Conservation (phyloP, 2,797 vertebrate genomes). For the Anniella stebbinsi region DNA sequence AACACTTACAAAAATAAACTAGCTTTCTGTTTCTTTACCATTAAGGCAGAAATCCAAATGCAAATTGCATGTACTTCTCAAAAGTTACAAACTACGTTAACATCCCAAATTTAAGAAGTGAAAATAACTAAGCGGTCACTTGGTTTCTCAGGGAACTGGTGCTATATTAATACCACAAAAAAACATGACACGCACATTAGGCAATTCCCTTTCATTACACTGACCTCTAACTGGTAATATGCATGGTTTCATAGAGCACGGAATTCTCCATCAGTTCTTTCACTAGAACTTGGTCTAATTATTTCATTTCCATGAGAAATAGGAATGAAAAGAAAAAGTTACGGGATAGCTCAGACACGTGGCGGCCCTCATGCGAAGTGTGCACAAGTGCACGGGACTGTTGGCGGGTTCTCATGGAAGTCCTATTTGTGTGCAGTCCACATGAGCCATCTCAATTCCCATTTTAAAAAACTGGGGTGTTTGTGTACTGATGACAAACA, state of each 20-base stretch:
- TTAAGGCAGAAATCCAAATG: background rate
- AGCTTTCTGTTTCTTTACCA: accelerated
- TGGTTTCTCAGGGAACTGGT: background rate
- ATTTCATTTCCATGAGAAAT: background rate
- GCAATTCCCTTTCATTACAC: background rate
- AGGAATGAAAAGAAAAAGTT: background rate
- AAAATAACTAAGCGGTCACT: accelerated
- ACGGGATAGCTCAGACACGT: background rate
- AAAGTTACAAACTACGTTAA: background rate
- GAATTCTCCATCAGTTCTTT: background rate
- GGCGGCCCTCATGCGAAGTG: no score
- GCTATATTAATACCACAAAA: background rate
- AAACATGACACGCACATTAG: background rate
- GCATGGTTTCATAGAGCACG: background rate
- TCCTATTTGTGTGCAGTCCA: background rate
- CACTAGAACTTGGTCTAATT: background rate
- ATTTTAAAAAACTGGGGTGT: background rate
- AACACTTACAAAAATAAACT: slow-evolving; percentile 28
- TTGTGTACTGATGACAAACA: background rate
- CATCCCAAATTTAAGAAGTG: accelerated
- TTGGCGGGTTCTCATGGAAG: no score
- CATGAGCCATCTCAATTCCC: background rate
- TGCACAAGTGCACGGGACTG: background rate
- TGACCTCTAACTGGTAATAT: background rate
- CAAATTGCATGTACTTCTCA: accelerated